Conservation (phyloP, 2,797 vertebrate genomes). For the Thripadectes ignobilis region DNA sequence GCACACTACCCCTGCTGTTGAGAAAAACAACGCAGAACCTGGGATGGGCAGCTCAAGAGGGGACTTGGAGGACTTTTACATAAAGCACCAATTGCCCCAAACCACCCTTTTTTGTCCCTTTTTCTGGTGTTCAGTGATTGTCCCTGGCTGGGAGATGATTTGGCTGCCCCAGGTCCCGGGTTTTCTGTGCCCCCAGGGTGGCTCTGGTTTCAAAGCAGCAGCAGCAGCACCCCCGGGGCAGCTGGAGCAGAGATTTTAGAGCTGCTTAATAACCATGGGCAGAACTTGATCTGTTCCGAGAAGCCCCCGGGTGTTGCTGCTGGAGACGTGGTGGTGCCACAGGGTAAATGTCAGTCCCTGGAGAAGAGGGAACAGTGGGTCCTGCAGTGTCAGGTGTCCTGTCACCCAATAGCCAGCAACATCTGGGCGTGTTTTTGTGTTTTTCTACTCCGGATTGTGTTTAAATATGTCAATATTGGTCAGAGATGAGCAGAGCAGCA, state of each 20-base stretch:
- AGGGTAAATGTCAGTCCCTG: constrained; percentile 59
- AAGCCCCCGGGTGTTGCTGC: constrained; percentile 23
- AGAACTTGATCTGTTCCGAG: constrained; percentile 15
- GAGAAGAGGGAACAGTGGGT: constrained; percentile 35
- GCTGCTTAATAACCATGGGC: constrained; percentile 43
- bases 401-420: constrained; percentile 34
- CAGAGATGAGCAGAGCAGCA: neutral
- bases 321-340: neutral
- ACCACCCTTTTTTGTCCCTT: neutral
- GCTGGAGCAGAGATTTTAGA: neutral
- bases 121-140: neutral
- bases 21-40: neutral
- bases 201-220: neutral
- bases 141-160: neutral
- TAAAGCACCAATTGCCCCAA: neutral
- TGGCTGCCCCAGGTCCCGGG: accelerated
- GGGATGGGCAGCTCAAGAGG: neutral
- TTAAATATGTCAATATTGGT: neutral
- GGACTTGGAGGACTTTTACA: neutral
- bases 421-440: constrained; percentile 70
- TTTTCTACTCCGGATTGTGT: neutral
- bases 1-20: neutral
- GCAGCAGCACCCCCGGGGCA: neutral
- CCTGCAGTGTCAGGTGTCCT: constrained; percentile 44
- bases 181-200: neutral